phyloP scores from a whole-genome alignment of 2,113 vertebrate genomes.

The Procavia capensis region DNA sequence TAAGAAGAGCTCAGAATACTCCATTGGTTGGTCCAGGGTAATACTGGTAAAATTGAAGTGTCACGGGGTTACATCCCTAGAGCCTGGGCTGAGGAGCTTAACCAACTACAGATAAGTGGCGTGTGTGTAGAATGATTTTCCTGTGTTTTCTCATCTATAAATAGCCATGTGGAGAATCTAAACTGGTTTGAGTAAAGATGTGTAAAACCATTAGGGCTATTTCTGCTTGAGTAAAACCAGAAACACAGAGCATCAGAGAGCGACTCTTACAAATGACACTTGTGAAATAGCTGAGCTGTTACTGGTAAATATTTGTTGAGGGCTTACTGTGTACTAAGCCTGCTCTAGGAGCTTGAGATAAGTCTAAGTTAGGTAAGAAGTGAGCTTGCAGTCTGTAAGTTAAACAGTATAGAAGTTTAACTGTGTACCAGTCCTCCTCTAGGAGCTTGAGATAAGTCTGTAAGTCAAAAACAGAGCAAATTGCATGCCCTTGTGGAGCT shows the following conservation, averaged over 20 bases:
- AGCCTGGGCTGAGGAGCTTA: no score
- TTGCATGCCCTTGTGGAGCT: not conserved
- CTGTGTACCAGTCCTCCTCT: not conserved
- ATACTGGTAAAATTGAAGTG: not conserved
- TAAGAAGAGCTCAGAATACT: not conserved
- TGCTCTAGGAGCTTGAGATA: not conserved
- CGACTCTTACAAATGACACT: no score
- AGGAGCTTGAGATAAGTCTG: not conserved
- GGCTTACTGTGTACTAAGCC: not conserved
- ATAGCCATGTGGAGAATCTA: not conserved
- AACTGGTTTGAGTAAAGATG: not conserved
- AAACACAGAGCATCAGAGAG: conserved; percentile 1
- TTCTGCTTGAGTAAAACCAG: not conserved
- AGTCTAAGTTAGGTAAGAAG: no score
- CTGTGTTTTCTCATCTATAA: not conserved
- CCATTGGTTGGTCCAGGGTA: not conserved
- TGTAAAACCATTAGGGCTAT: not conserved
- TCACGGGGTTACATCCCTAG: not conserved
- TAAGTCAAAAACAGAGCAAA: not conserved
- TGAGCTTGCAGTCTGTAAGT: no score
- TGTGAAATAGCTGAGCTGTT: not conserved
- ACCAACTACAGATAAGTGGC: not conserved
- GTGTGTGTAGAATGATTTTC: not conserved
- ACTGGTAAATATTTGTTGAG: not conserved
- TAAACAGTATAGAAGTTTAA: no score